Evolutionary conservation across 2,888 invertebrate genomes (phyloP).

Genomic region (Andricus curvator): DNA sequence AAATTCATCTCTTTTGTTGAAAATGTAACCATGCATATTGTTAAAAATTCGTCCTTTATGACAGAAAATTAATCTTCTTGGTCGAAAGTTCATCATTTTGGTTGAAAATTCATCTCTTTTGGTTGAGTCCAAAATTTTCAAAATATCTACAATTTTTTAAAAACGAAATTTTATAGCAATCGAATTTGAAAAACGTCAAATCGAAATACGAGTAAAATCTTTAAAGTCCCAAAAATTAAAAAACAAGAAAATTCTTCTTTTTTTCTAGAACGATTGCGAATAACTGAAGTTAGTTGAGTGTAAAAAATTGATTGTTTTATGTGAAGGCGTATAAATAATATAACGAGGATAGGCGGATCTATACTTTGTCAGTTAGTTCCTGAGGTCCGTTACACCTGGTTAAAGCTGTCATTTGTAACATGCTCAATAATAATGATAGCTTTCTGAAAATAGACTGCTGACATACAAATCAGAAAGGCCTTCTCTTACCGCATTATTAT

Average conservation of each 20-base stretch:
- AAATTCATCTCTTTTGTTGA: no score
- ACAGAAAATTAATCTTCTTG: no score
- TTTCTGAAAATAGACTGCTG: background rate
- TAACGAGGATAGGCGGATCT: slow-evolving; percentile 7
- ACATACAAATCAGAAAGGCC: slow-evolving; percentile 19
- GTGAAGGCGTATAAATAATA: background rate
- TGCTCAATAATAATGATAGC: slow-evolving; percentile 13
- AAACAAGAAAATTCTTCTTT: background rate
- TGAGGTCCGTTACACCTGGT: slow-evolving; percentile 28
- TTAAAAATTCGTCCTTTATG: no score
- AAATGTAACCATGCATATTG: no score
- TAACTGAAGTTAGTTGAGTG: no score
- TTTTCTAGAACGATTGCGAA: no score
- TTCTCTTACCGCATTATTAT: background rate
- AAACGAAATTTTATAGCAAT: no score
- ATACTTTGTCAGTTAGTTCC: background rate
- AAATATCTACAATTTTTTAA: no score
- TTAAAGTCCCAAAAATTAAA: background rate
- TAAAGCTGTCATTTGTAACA: slow-evolving; percentile 28
- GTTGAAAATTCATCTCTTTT: no score
- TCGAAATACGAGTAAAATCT: background rate
- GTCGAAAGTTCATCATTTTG: no score
- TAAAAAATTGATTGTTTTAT: no score
- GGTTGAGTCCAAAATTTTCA: no score
- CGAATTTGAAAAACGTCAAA: background rate